Evolutionary conservation across 2,797 vertebrate genomes (phyloP), one percentile per base, ranked within the genome.

Genomic region (Poecile montanus): DNA sequence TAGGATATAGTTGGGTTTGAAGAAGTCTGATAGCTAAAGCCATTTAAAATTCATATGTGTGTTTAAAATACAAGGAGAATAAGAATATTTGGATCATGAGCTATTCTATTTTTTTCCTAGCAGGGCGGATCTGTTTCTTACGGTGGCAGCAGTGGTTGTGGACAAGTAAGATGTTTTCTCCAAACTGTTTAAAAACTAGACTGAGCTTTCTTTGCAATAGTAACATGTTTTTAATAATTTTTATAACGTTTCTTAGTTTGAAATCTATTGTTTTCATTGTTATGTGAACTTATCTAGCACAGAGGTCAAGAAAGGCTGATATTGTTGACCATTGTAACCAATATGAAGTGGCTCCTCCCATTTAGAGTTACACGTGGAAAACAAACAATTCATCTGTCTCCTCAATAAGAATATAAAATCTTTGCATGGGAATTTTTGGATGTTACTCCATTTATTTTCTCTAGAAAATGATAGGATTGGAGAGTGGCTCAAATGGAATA

Each of bases 81-180:
- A 34, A 1, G 4, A 74, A 26, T 77, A 50, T 50, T 23, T 40
- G 20, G 8, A 26, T 92, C 47, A 34, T 16, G 22, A 83, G 1
- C 7, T 42, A 8, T 3, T 81, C 3, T 74, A 48, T 79, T 26
- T 42, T 9, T 44, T 50, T 30, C 13, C 30, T 25, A 44, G 7
- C 91, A 94, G 94, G 32, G 90, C 25, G 83, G 47, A 80, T 88
- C 53, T 36, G 1, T 29, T 54, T 71, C 70, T 60, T 85, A 95
- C 45, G 5, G 23, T 89, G 18, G 85, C 30, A 85, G 81, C 65
- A 83, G 58, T 34, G 95, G 95, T 9, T 96, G 96, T 81, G 95
- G 96, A 86, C 82, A 91, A 76, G 96, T 96, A 94, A 94, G 96
- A 73, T 6, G 2, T 67, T 74, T 88, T 65, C 27, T 91, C 9